A percentile compares a stretch with the other conserved stretches of the same genome.
Conservation (phyloP, 2,797 vertebrate species). For the Adelosebastes latens region DNA sequence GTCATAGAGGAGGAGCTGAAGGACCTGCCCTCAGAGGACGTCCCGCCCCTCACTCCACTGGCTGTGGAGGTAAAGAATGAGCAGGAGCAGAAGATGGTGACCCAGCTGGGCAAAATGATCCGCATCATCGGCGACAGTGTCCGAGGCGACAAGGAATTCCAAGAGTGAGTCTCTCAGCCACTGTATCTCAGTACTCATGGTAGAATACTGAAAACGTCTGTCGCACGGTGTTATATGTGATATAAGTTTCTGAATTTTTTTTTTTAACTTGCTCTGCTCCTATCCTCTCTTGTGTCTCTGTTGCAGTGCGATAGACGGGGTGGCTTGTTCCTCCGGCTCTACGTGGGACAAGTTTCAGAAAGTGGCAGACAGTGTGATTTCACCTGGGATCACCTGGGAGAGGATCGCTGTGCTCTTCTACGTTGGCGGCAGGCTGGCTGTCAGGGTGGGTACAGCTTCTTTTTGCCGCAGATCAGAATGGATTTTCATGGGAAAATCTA, state of each 20-base stretch:
- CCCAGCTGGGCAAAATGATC: slow-evolving; percentile 63
- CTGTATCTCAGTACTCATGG: background rate
- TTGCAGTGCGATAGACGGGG: slow-evolving; percentile 64
- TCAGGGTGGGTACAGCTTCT: slow-evolving; percentile 59
- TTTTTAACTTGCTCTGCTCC: background rate
- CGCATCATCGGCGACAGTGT: slow-evolving; percentile 68
- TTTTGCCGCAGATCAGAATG: background rate
- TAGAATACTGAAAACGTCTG: background rate
- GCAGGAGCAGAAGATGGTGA: slow-evolving; percentile 61
- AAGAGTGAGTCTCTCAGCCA: slow-evolving; percentile 62
- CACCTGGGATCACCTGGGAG: slow-evolving; percentile 75
- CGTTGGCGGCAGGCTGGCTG: slow-evolving; percentile 68
- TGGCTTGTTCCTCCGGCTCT: slow-evolving; percentile 13
- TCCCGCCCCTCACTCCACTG: slow-evolving; percentile 3
- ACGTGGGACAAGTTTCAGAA: slow-evolving; percentile 33
- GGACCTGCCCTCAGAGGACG: slow-evolving; percentile 5
- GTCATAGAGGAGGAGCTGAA: slow-evolving; percentile 68
- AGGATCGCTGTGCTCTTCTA: slow-evolving; percentile 78
- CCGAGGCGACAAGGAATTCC: slow-evolving; percentile 55
- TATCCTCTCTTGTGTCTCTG: background rate
- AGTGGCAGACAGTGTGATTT: slow-evolving; percentile 64
- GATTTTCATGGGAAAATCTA: background rate
- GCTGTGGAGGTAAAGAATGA: background rate
- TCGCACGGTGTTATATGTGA: background rate
- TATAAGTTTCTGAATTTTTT: background rate